Evolutionary conservation across 2,888 invertebrate genomes (phyloP).

Genomic region (Watsonalla binaria): DNA sequence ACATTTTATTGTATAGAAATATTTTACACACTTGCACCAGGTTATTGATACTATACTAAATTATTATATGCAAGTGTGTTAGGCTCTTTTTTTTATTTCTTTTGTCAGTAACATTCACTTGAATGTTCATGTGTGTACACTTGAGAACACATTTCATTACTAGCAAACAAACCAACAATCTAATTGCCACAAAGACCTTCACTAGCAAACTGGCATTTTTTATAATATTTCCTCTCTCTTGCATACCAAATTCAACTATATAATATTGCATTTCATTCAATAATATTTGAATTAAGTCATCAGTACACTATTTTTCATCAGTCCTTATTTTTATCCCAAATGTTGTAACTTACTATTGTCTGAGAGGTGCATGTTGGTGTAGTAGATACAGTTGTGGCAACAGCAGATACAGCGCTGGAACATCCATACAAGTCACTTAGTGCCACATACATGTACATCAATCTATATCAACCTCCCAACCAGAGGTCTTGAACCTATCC

Average conservation of each 20-base stretch:
- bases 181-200: neutral
- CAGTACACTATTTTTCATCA: neutral
- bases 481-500: no score
- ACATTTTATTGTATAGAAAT: no score
- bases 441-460: slow-evolving; percentile 7
- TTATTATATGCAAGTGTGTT: no score
- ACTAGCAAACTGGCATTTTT: neutral
- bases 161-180: neutral
- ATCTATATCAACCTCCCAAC: neutral
- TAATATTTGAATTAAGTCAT: no score
- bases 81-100: no score
- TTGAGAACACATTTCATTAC: neutral
- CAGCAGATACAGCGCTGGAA: slow-evolving; percentile 68
- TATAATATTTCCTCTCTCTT: no score
- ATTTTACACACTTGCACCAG: no score
- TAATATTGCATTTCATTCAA: no score
- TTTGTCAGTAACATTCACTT: neutral
- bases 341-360: slow-evolving; percentile 56
- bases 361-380: slow-evolving; percentile 72
- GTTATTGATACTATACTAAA: no score
- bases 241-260: no score
- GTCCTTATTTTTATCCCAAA: no score
- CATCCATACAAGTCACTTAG: neutral
- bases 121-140: neutral
- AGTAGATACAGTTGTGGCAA: slow-evolving; percentile 64